Conservation (phyloP, 2,113 vertebrate genomes). For the Strix aluco region DNA sequence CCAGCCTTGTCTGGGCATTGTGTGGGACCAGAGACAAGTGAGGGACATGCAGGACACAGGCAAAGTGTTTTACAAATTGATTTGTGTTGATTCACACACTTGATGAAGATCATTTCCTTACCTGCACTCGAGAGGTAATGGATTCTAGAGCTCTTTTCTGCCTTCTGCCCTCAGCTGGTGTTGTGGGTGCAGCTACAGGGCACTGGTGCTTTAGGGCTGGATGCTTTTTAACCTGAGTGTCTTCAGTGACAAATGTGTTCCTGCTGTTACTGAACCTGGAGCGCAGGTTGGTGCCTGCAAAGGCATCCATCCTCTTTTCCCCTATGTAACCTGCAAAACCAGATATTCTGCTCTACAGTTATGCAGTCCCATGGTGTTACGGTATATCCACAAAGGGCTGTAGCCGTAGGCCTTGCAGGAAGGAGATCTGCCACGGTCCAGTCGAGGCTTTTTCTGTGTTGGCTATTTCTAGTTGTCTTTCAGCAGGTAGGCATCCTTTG, state of each 20-base stretch:
- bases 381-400: background rate
- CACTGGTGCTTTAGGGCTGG: background rate
- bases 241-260: background rate
- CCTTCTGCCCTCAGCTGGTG: background rate
- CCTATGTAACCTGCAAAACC: background rate
- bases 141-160: background rate
- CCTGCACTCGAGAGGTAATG: background rate
- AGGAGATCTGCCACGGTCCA: accelerated
- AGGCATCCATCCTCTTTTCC: background rate
- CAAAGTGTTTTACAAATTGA: background rate
- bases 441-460: background rate
- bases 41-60: background rate
- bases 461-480: background rate
- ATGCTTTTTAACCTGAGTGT: background rate
- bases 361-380: background rate
- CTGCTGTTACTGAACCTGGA: background rate
- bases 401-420: background rate
- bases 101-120: background rate
- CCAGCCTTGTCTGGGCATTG: accelerated
- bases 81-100: background rate
- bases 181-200: background rate
- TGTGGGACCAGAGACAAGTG: background rate
- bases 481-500: background rate
- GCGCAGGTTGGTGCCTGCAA: background rate
- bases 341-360: background rate